These are phyloP conservation scores for Pandion haliaetus DNA, from an alignment of 2,113 vertebrate genomes.

Conservation along the genomic window DNA sequence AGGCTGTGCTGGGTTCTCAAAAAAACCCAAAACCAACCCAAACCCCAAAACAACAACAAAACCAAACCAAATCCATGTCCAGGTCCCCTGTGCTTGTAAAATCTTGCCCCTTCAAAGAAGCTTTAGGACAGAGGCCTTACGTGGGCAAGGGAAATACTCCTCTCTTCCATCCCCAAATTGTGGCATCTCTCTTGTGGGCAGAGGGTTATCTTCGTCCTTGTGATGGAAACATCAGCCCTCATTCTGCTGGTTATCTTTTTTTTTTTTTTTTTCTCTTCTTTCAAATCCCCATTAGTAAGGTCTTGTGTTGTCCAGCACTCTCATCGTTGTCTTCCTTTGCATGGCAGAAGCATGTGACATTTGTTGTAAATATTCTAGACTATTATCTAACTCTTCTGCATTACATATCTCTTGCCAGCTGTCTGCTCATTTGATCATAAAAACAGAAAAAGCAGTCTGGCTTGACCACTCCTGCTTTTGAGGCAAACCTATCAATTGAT, in stretches of 20 bases:
- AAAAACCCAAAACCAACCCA: fast-evolving
- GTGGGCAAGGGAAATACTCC: background rate
- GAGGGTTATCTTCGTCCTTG: background rate
- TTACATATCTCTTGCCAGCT: background rate
- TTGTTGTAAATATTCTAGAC: background rate
- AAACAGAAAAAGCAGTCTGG: background rate
- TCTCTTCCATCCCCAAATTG: background rate
- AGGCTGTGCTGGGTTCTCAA: background rate
- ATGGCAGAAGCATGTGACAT: background rate
- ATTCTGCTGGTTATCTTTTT: background rate
- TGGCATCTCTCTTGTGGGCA: background rate
- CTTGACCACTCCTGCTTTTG: background rate
- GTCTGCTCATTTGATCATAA: background rate
- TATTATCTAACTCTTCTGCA: background rate
- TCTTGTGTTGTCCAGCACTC: background rate
- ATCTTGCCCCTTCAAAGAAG: background rate
- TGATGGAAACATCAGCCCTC: background rate
- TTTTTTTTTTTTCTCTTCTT: background rate
- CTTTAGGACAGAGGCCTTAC: background rate
- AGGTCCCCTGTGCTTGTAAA: background rate
- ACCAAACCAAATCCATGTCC: background rate
- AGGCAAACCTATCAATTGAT: background rate
- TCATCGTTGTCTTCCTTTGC: background rate
- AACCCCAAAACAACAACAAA: background rate
- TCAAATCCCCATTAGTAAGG: background rate